Conservation (phyloP, 2,113 vertebrate genomes). For the Muscicapa adusta region DNA sequence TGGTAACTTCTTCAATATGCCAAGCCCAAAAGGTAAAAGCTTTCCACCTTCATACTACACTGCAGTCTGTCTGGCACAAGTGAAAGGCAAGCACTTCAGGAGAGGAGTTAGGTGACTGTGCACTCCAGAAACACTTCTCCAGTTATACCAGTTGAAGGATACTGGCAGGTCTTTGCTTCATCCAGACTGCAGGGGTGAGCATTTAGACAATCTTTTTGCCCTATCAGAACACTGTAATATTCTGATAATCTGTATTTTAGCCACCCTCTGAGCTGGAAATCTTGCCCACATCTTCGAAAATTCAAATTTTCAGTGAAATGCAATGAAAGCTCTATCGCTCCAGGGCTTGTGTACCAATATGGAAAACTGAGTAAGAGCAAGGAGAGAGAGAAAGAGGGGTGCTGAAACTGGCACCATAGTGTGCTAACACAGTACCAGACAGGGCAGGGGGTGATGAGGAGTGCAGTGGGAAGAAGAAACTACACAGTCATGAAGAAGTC, state of each 20-base stretch:
- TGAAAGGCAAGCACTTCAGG: neutral
- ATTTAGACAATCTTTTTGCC: neutral
- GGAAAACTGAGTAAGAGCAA: neutral
- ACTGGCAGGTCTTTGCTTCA: neutral
- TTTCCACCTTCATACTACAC: neutral
- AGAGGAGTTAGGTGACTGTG: fast-evolving
- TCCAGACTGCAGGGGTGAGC: neutral
- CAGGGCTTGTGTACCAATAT: neutral
- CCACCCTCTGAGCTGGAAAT: neutral
- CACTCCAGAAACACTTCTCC: neutral
- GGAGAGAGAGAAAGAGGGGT: neutral
- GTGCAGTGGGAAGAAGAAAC: neutral
- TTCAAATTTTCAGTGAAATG: neutral
- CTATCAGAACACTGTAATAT: neutral
- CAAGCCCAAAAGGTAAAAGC: neutral
- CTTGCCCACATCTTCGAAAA: neutral
- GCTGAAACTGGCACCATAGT: neutral
- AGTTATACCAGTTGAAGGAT: neutral
- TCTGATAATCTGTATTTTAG: neutral
- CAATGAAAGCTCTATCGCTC: neutral
- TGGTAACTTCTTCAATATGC: neutral
- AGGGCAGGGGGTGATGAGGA: neutral
- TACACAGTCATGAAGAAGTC: neutral
- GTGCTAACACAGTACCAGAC: neutral
- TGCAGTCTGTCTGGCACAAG: neutral